A percentile compares a stretch with the other conserved stretches of the same genome.
Conservation (phyloP, 2,113 vertebrate species). For the Upupa epops region DNA sequence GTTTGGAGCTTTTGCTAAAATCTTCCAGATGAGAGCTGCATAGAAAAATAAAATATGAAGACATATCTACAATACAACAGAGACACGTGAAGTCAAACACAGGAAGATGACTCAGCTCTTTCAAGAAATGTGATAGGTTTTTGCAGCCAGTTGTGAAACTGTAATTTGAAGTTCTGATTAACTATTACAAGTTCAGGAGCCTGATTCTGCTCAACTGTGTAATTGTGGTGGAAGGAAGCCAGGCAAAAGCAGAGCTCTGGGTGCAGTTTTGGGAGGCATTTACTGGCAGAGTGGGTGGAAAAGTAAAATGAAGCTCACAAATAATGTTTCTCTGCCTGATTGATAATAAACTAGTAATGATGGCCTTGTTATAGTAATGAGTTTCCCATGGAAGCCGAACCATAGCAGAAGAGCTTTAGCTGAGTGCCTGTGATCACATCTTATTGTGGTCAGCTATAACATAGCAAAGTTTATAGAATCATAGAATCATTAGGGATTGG, state of each 20-base stretch:
- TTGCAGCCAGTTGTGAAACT: constrained; percentile 73
- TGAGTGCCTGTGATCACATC: constrained; percentile 80
- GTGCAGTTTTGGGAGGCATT: constrained; percentile 75
- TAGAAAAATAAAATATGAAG: background rate
- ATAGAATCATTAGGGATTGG: too few species aligned
- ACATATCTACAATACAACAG: background rate
- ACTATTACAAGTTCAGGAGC: constrained; percentile 77
- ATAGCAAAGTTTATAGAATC: constrained; percentile 87
- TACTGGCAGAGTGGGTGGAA: constrained; percentile 67
- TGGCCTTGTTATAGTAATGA: constrained; percentile 61
- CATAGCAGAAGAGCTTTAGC: constrained; percentile 73
- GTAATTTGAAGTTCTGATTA: constrained; percentile 77
- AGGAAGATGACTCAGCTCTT: constrained; percentile 1
- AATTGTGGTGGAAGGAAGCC: constrained; percentile 91
- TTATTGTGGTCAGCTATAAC: constrained; percentile 86
- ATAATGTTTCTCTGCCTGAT: constrained; percentile 79
- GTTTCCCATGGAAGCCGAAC: constrained; percentile 61
- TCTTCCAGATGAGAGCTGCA: background rate
- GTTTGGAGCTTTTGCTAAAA: background rate
- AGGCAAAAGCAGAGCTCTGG: constrained; percentile 77
- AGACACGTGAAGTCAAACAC: background rate
- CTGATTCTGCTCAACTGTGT: constrained; percentile 86
- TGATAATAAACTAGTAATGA: constrained; percentile 87
- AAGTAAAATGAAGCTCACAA: constrained; percentile 67
- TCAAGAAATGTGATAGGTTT: constrained; percentile 28